phyloP scores from a whole-genome alignment of 2,113 vertebrate genomes.

The Psilopogon haemacephalus region DNA sequence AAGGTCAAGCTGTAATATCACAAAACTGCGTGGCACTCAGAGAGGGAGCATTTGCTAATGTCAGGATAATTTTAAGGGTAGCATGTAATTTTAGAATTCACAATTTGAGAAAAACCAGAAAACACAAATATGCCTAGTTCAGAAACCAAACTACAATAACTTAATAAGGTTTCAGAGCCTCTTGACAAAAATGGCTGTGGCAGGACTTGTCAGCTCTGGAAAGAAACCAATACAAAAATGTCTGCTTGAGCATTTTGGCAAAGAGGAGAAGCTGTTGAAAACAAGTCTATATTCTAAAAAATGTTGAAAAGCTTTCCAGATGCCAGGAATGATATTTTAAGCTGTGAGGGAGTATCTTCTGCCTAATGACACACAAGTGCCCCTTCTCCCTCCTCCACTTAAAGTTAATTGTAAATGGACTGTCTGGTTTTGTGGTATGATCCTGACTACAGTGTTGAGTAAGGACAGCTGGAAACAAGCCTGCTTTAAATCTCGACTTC shows the following conservation, averaged over 20 bases:
- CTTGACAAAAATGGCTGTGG: background rate
- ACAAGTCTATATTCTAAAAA: background rate
- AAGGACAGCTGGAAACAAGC: background rate
- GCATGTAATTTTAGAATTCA: background rate
- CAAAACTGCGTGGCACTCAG: background rate
- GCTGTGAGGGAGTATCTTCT: background rate
- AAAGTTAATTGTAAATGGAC: background rate
- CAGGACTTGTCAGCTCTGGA: conserved; percentile 1
- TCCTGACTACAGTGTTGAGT: background rate
- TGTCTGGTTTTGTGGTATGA: background rate
- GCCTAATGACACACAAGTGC: too few relatives aligned
- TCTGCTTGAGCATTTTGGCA: background rate
- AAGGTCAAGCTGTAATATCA: background rate
- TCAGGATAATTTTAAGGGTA: background rate
- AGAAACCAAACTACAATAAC: background rate
- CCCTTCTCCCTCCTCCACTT: too few relatives aligned
- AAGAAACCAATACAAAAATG: background rate
- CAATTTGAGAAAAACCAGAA: background rate
- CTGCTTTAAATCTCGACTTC: background rate
- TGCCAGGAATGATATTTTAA: conserved; percentile 10
- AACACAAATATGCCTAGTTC: background rate
- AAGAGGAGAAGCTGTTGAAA: background rate
- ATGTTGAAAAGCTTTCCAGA: background rate
- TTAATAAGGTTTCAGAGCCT: background rate
- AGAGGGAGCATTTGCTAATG: background rate